Evolutionary conservation across 2,888 invertebrate species (phyloP), one percentile per base, ranked within the genome.

Genomic region (Falcaria lacertinaria): DNA sequence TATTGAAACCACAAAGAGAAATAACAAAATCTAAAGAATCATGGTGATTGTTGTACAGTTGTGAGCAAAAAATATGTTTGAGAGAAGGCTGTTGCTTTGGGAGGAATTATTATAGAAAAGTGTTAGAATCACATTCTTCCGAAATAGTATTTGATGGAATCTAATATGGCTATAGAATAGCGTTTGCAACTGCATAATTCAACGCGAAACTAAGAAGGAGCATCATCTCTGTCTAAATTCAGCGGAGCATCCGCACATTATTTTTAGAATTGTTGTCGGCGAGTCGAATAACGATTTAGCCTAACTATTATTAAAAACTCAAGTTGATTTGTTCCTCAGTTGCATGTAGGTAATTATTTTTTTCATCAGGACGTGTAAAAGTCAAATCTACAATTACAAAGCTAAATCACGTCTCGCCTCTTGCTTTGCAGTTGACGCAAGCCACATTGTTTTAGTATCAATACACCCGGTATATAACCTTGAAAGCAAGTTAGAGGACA

Each of bases 401-500:
- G 60, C 55, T 50, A 56, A 56, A 57, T 57, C 68, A 65, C 58
- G 63, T 64, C 52, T 59, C 43, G 48, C 16, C 43, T 35, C 42
- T 41, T 52, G 48, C 44, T 52, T 50, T 41, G 49, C 43, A 14
- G 60, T 64, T 65, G 70, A 69, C 65, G 71, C 63, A 64, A 67
- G 56, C 47, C 53, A 59, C 66, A 70, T 74, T 76, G 75, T 76
- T 68, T 77, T 69, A 65, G 54, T 55, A 54, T 51, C 54, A 65
- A 69, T 65, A 73, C 55, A 65, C 46, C 53, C 55, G 40, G 64
- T 66, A 72, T 49, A 43, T 63, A 63, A 77, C 79, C 79, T 79
- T 82, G 72, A 62, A 58, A 46, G 45, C 46, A 57, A 54, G 51
- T 60, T 62, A 71, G 76, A 81, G 80, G 80, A 77, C 78, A 57